Evolutionary conservation across 2,797 vertebrate species (phyloP), one percentile per base, ranked within the genome.

Genomic region (Tympanoctomys barrerae): DNA sequence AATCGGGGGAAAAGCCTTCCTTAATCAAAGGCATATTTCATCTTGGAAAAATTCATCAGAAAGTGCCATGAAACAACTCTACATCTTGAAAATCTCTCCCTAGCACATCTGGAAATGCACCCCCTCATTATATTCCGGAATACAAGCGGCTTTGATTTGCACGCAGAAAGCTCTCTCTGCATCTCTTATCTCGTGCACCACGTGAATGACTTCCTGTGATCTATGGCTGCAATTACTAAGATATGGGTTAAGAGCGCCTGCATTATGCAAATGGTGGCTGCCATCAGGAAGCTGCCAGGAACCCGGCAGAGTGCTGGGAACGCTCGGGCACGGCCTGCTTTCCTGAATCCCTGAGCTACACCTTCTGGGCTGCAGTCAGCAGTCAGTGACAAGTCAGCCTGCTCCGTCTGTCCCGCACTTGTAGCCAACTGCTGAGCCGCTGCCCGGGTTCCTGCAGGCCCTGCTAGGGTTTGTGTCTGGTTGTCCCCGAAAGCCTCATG

Each of bases 11-110:
- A 28, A 86, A 85, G 39, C 39, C 83, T 82, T 59, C 78, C 90
- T 84, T 97, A 96, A 97, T 97, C 97, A 97, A 97, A 97, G 92
- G 90, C 96, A 88, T 96, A 96, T 97, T 97, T 98, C 97, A 97
- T 94, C 94, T 95, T 95, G 36, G 96, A 96, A 83, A 92, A 97
- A 91, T 90, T 93, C 92, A 92, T 96, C 97, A 90, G 87, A 89
- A 28, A 39, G 64, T 33, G 0, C 75, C 86, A 31, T 9, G 71
- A 57, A 94, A 91, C 2, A 85, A 83, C 88, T 22, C 92, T 13
- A 2, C 7, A 1, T 94, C 90, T 86, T 66, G 80, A 66, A 89
- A 95, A 57, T 9, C 70, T 77, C 28, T 61, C 24, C 66, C 24
- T 0, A 71, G 94, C 81, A 89, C 97, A 97, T 98, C 97, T 92